These are phyloP conservation scores for Silurus glanis DNA, from an alignment of 2,113 vertebrate species.

Conservation along the genomic window DNA sequence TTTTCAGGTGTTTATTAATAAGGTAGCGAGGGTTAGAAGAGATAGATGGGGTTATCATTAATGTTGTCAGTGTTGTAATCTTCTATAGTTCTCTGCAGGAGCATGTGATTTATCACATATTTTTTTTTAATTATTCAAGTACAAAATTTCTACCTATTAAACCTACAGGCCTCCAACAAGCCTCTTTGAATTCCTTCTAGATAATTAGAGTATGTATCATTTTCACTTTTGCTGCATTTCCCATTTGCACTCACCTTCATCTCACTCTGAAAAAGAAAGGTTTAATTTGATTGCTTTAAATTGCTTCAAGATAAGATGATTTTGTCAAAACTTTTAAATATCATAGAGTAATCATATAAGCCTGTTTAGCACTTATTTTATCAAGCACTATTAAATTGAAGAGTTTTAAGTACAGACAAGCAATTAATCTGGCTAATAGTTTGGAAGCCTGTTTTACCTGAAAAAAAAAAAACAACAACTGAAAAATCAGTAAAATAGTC, in stretches of 20 bases:
- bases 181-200: slow-evolving; percentile 2
- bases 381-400: not conserved
- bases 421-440: not conserved
- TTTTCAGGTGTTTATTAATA: slow-evolving; percentile 15
- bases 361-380: slow-evolving; percentile 6
- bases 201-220: slow-evolving; percentile 25
- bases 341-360: slow-evolving; percentile 2
- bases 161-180: not conserved
- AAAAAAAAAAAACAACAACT: not conserved
- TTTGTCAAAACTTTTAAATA: not conserved
- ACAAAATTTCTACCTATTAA: not conserved
- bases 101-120: not conserved
- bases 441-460: not conserved
- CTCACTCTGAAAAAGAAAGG: not conserved
- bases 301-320: slow-evolving; percentile 4
- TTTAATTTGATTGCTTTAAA: slow-evolving; percentile 30
- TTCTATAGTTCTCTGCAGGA: not conserved
- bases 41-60: not conserved
- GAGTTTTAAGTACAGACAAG: not conserved
- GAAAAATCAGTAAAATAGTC: not conserved
- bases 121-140: not conserved
- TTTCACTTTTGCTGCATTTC: slow-evolving; percentile 36
- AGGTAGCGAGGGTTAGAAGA: not conserved
- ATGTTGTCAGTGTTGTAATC: not conserved
- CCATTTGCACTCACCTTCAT: slow-evolving; percentile 6